Percentiles rank a stretch among this genome's conserved stretches.
Conservation (phyloP, 2,888 invertebrate species). For the Morpho achilles region DNA sequence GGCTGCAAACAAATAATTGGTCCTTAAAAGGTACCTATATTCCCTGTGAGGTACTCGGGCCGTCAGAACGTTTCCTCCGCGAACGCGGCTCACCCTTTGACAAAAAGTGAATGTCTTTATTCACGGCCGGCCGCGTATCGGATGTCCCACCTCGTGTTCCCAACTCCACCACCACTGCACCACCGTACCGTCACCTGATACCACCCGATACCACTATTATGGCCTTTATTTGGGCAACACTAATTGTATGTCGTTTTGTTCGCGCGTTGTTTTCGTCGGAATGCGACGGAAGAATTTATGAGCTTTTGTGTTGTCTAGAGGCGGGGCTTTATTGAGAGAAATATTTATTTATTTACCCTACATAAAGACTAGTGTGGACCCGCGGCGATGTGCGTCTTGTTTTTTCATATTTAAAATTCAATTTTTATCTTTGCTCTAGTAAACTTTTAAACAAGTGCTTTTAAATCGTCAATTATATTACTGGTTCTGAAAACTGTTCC, state of each 20-base stretch:
- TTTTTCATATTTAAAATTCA: no score
- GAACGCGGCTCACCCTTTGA: constrained; percentile 28
- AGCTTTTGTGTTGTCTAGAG: constrained; percentile 9
- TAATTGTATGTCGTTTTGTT: constrained; percentile 32
- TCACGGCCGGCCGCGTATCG: constrained; percentile 21
- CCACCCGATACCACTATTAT: constrained; percentile 27
- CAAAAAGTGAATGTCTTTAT: constrained; percentile 24
- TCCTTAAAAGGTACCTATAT: constrained; percentile 15
- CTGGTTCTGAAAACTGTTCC: no score
- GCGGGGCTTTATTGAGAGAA: constrained; percentile 1
- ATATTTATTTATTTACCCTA: no score
- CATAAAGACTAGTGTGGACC: no score
- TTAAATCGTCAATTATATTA: no score
- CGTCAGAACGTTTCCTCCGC: constrained; percentile 37
- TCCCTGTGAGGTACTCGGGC: constrained; percentile 16
- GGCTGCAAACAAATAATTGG: constrained; percentile 13
- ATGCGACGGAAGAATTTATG: constrained; percentile 13
- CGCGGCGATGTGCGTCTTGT: no score
- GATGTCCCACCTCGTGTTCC: constrained; percentile 25
- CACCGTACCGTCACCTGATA: constrained; percentile 32
- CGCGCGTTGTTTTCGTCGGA: constrained; percentile 24
- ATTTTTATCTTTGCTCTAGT: no score
- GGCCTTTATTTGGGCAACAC: constrained; percentile 36
- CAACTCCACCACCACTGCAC: constrained; percentile 21
- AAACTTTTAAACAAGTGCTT: no score